Conservation (phyloP, 2,797 vertebrate species). For the Pogonophryne albipinna region DNA sequence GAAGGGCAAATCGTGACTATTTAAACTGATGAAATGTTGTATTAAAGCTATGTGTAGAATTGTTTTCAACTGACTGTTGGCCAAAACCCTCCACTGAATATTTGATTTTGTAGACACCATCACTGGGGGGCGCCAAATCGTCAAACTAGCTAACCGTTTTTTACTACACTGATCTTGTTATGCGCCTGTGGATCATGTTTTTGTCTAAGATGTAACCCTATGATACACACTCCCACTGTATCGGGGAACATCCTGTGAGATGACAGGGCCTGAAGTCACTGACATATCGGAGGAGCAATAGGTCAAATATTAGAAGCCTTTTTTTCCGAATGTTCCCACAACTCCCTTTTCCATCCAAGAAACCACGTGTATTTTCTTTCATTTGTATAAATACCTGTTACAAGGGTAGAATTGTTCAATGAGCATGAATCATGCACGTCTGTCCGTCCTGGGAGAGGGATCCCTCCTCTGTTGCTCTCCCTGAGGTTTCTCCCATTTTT, state of each 20-base stretch:
- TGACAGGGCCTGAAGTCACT: not conserved
- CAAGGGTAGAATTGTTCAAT: not conserved
- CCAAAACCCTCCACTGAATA: not conserved
- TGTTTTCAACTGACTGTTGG: not conserved
- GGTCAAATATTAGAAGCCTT: not conserved
- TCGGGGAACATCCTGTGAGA: constrained; percentile 24
- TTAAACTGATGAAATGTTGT: not conserved
- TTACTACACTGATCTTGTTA: not conserved
- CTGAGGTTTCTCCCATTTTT: too few species aligned
- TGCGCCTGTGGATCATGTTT: not conserved
- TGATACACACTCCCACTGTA: constrained; percentile 1
- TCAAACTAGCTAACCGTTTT: not conserved
- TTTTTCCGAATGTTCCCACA: constrained; percentile 39
- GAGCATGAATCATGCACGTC: not conserved
- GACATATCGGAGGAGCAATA: constrained; percentile 13
- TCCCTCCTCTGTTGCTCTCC: too few species aligned
- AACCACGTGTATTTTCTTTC: not conserved
- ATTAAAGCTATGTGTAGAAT: not conserved
- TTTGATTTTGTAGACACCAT: not conserved
- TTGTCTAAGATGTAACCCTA: not conserved
- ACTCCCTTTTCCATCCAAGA: not conserved
- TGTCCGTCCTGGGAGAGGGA: too few species aligned
- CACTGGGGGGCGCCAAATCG: not conserved
- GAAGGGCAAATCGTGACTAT: too few species aligned
- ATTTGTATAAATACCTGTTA: not conserved